phyloP scores from a whole-genome alignment of 2,797 vertebrate genomes.

The Rachycentron canadum region DNA sequence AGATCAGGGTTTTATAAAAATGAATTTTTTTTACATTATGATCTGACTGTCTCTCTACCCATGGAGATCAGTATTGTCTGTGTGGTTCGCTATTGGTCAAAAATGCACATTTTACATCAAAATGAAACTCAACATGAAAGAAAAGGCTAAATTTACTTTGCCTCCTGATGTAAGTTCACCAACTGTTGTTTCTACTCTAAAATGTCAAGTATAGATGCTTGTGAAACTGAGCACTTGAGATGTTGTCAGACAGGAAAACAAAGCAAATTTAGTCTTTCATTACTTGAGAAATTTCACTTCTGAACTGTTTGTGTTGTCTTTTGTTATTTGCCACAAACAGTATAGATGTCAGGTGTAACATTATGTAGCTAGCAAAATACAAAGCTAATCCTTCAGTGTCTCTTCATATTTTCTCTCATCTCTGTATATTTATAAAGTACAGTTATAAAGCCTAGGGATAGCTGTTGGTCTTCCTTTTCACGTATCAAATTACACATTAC shows the following conservation, averaged over 20 bases:
- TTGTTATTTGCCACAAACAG: background rate
- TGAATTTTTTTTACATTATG: background rate
- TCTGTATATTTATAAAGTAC: background rate
- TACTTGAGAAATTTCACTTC: background rate
- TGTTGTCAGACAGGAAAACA: too few species aligned
- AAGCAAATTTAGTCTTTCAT: too few species aligned
- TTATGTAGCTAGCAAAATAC: background rate
- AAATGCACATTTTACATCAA: background rate
- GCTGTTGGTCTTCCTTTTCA: too few species aligned
- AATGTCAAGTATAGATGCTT: too few species aligned
- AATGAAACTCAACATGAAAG: background rate
- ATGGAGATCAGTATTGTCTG: background rate
- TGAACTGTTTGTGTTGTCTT: background rate
- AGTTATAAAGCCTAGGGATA: background rate
- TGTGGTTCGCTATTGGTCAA: background rate
- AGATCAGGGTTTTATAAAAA: background rate
- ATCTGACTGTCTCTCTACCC: too few species aligned
- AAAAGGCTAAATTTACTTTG: background rate
- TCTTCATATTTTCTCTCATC: too few species aligned
- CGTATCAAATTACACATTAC: background rate
- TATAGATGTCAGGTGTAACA: background rate
- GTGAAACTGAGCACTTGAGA: too few species aligned
- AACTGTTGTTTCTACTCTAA: background rate
- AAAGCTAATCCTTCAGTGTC: background rate
- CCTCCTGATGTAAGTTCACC: background rate